Conservation (phyloP, 2,888 invertebrate genomes). For the Sicus ferrugineus region DNA sequence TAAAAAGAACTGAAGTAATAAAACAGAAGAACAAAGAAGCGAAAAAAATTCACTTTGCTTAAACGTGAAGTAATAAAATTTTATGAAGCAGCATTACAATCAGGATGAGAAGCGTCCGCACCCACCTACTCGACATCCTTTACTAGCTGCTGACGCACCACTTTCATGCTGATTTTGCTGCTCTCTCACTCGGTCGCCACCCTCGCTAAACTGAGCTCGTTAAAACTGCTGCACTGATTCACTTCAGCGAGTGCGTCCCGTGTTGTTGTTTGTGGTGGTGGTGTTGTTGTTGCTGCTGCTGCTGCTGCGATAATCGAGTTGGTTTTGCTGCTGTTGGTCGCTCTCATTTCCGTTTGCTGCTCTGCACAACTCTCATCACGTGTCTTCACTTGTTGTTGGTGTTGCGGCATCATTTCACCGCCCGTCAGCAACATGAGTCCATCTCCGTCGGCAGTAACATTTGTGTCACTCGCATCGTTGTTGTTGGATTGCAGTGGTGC, state of each 20-base stretch:
- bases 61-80: background rate
- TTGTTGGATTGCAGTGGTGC: background rate
- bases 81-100: background rate
- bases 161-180: background rate
- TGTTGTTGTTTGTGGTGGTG: background rate
- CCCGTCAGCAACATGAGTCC: background rate
- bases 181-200: background rate
- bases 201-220: conserved; percentile 23
- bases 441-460: background rate
- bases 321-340: background rate
- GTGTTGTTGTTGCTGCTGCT: background rate
- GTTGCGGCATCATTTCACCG: background rate
- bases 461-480: background rate
- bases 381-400: no score
- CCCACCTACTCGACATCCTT: background rate
- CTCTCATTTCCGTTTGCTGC: no score
- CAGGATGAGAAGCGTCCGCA: background rate
- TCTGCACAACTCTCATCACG: no score
- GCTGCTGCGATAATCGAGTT: conserved; percentile 2
- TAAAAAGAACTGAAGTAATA: background rate
- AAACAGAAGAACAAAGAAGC: background rate
- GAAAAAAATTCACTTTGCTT: background rate
- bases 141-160: background rate
- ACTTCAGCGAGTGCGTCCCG: conserved; percentile 4
- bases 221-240: conserved; percentile 20